Base-by-base conservation (phyloP, 2,797 vertebrate species). In the Dicrostonyx torquatus region DNA sequence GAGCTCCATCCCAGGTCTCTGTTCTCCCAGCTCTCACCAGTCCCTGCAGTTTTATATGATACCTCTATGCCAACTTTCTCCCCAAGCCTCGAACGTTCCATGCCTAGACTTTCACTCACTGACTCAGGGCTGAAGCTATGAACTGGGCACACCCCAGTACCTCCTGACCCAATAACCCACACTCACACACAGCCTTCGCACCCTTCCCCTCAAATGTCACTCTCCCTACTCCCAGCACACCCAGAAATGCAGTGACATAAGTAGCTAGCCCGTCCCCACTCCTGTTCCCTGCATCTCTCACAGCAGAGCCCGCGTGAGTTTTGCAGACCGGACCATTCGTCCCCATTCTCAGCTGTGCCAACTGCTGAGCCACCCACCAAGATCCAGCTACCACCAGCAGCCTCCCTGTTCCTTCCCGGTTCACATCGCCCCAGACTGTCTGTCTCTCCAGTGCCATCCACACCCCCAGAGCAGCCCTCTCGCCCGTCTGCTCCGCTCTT, bases 101-200 rank as follows among this genome's bases (percentile, higher is more conserved):
- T 10, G 37, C 53, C n/a, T 3, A 58, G 75, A 48, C 43, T 87
- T 75, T 80, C 31, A 68, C 0, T 10, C 22, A 31, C 9, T 12
- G 26, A 40, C 70, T 72, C 43, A 55, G 53, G 53, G 66, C 66
- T 68, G 53, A 80, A 88, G 40, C 34, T 18, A 0, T 45, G 72
- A 91, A 43, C 68, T 22, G 18, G 24, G 31, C 43, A 48, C 26
- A 55, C n/a, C 85, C 2, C 1, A 45, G 75, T n/a, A 43, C 24
- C 50, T 53, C 72, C 29, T 29, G 6, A 72, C 5, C n/a, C 43
- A 2, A 15, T 6, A 26, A 50, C 2, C 15, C 55, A 6, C 12
- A 48, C 34, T 48, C 11, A 24, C 0, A 37, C 11, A 24, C 0
- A 37, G n/a, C 43, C 66, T 79, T 40, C 62, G 55, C 0, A 0